Percentiles rank a stretch among this genome's conserved stretches.
phyloP scores from a whole-genome alignment of 2,888 invertebrate genomes.

The Euspilapteryx auroguttella region DNA sequence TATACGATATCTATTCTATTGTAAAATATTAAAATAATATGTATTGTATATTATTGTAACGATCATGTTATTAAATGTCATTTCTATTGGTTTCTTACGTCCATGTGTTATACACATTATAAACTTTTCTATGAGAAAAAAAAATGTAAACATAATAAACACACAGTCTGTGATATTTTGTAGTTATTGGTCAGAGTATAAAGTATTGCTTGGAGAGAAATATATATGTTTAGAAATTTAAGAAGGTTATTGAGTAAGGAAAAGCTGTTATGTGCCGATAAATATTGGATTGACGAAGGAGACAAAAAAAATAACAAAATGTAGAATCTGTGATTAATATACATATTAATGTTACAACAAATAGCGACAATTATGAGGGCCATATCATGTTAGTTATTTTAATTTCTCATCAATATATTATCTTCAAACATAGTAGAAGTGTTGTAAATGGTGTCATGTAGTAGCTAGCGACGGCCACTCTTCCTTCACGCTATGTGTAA shows the following conservation, averaged over 20 bases:
- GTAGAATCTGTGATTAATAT: conserved; percentile 45
- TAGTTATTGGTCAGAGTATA: conserved; percentile 56
- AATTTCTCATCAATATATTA: no score
- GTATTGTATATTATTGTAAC: conserved; percentile 21
- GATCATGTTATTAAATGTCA: conserved; percentile 50
- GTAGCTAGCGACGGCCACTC: no score
- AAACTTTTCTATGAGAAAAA: conserved; percentile 60
- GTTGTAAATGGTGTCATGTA: no score
- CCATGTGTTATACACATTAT: conserved; percentile 59
- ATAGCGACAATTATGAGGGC: conserved; percentile 44
- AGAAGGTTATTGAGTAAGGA: conserved; percentile 50
- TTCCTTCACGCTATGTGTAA: no score
- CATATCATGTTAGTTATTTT: no score
- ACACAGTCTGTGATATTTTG: conserved; percentile 62
- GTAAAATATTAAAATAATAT: conserved; percentile 1
- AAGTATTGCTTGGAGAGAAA: conserved; percentile 57
- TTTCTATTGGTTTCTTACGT: conserved; percentile 55
- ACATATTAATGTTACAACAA: conserved; percentile 42
- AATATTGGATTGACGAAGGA: conserved; percentile 22
- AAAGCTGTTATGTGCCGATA: conserved; percentile 43
- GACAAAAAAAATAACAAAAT: conserved; percentile 32
- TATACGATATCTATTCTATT: conserved; percentile 29
- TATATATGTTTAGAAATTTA: conserved; percentile 40
- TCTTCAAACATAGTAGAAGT: no score
- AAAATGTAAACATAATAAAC: conserved; percentile 55